phyloP scores from a whole-genome alignment of 2,113 vertebrate species.

The Callipepla squamata region DNA sequence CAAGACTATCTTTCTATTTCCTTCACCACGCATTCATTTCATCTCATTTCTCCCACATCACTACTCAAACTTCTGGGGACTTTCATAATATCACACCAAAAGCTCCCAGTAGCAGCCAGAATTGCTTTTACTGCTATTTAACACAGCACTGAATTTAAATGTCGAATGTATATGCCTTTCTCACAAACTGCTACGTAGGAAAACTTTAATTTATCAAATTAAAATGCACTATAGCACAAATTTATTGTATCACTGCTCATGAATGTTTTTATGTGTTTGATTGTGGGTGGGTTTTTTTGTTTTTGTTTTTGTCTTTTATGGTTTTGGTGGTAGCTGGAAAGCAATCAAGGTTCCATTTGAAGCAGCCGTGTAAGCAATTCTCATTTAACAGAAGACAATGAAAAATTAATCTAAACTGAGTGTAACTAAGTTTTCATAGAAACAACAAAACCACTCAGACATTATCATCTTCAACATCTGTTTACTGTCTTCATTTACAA shows the following conservation, averaged over 20 bases:
- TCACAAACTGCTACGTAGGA: neutral
- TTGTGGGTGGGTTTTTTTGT: neutral
- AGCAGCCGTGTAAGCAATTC: constrained; percentile 67
- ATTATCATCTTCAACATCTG: constrained; percentile 75
- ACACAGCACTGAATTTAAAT: neutral
- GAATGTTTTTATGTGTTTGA: constrained; percentile 22
- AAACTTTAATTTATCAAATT: constrained; percentile 41
- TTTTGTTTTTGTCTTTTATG: constrained; percentile 22
- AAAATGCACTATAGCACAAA: neutral
- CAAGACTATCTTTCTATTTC: neutral
- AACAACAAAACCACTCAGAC: constrained; percentile 70
- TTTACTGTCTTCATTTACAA: constrained; percentile 70
- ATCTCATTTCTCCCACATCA: neutral
- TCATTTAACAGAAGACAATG: constrained; percentile 70
- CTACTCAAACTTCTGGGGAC: neutral
- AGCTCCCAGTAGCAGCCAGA: neutral
- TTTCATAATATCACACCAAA: neutral
- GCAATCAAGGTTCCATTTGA: constrained; percentile 51
- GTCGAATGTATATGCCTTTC: neutral
- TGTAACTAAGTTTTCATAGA: constrained; percentile 69
- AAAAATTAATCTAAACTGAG: constrained; percentile 73
- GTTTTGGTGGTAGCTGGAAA: constrained; percentile 53
- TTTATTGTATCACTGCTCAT: constrained; percentile 11
- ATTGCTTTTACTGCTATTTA: neutral
- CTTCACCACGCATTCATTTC: neutral